Evolutionary conservation across 2,888 invertebrate species (phyloP).

Genomic region (Lagria hirta): DNA sequence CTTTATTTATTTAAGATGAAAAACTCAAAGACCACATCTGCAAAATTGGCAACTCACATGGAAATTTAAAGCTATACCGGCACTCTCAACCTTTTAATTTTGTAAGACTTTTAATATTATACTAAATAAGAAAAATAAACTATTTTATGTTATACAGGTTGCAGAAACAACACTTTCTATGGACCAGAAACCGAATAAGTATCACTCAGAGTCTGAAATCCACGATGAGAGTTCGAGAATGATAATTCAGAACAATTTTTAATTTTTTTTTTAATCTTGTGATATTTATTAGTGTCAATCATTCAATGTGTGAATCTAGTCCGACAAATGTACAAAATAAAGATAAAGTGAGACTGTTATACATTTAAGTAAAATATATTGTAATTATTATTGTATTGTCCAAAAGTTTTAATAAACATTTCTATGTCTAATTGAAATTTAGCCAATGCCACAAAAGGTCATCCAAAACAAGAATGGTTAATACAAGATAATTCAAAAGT

Average conservation of each 20-base stretch:
- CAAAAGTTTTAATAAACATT: no score
- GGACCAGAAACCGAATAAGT: constrained; percentile 3
- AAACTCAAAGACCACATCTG: constrained; percentile 14
- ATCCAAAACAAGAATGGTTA: no score
- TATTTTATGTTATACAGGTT: constrained; percentile 3
- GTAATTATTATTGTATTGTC: no score
- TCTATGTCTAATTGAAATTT: no score
- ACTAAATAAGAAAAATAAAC: no score
- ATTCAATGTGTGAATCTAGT: no score
- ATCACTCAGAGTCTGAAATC: constrained; percentile 11
- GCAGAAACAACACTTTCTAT: constrained; percentile 12
- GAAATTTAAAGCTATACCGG: constrained; percentile 11
- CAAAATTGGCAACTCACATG: no score
- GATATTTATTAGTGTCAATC: constrained; percentile 12
- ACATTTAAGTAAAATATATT: no score
- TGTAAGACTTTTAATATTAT: constrained; percentile 9
- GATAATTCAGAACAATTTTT: constrained; percentile 13
- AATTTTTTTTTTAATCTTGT: constrained; percentile 8
- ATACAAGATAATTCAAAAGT: no score
- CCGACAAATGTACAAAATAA: no score
- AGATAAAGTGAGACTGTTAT: no score
- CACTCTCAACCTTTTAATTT: constrained; percentile 14
- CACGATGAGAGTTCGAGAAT: constrained; percentile 11
- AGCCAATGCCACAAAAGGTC: no score
- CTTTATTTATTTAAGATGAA: constrained; percentile 3